phyloP scores from a whole-genome alignment of 2,888 invertebrate genomes.

The Miltochrista miniata region DNA sequence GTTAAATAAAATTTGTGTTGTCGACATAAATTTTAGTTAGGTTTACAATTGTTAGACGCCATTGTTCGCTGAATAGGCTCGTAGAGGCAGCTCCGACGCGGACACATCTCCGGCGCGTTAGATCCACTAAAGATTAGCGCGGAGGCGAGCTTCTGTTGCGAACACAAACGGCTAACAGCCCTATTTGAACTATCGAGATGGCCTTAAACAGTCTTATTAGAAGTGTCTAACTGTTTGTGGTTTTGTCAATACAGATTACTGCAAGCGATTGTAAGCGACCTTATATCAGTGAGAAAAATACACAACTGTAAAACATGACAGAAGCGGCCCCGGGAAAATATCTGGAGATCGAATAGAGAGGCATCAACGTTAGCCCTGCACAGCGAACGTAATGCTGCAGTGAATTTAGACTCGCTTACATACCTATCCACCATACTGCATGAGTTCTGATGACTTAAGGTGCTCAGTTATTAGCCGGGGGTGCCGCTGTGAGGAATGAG shows the following conservation, averaged over 20 bases:
- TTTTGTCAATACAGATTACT: neutral
- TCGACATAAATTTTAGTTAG: conserved; percentile 10
- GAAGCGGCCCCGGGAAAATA: no score
- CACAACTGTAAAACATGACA: neutral
- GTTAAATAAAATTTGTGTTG: conserved; percentile 18
- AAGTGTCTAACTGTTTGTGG: conserved; percentile 12
- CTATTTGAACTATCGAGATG: conserved; percentile 19
- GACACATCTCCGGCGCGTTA: conserved; percentile 17
- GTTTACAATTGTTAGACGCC: conserved; percentile 12
- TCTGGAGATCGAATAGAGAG: no score
- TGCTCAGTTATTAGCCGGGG: no score
- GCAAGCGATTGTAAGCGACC: neutral
- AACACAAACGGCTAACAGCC: conserved; percentile 4
- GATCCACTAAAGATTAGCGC: conserved; percentile 26
- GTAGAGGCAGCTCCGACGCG: conserved; percentile 22
- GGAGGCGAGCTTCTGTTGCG: conserved; percentile 23
- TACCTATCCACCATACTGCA: no score
- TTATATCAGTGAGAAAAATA: neutral
- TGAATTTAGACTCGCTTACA: no score
- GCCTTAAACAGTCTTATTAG: conserved; percentile 31
- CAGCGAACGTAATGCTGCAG: no score
- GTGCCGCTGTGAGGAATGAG: no score
- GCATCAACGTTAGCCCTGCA: no score
- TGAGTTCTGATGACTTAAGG: no score
- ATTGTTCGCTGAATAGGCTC: conserved; percentile 19